These are phyloP conservation scores for Marronus borbonicus DNA, from an alignment of 2,888 invertebrate genomes.

Conservation along the genomic window DNA sequence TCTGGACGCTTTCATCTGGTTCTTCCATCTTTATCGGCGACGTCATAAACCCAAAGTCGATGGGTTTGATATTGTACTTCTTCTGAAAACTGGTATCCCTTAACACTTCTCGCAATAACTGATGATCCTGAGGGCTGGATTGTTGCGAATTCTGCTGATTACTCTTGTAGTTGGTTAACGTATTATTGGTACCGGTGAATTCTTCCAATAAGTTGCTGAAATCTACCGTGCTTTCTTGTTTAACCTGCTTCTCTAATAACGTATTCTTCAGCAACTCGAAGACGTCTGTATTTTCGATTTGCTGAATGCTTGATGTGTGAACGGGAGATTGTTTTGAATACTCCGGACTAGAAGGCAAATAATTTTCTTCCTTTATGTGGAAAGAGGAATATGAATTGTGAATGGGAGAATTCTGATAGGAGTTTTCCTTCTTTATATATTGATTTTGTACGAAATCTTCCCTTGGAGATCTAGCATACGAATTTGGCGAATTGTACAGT, in stretches of 20 bases:
- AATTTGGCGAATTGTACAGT: slow-evolving; percentile 70
- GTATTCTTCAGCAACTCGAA: slow-evolving; percentile 63
- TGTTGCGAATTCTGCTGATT: slow-evolving; percentile 41
- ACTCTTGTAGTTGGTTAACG: slow-evolving; percentile 24
- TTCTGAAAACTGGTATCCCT: slow-evolving; percentile 90
- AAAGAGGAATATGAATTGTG: slow-evolving; percentile 70
- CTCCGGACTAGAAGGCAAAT: slow-evolving; percentile 51
- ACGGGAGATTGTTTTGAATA: slow-evolving; percentile 55
- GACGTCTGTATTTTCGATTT: slow-evolving; percentile 61
- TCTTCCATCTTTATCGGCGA: slow-evolving; percentile 79
- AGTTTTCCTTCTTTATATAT: slow-evolving; percentile 72
- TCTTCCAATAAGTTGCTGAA: slow-evolving; percentile 75
- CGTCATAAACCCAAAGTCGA: slow-evolving; percentile 77
- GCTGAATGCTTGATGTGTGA: slow-evolving; percentile 72
- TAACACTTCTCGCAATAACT: slow-evolving; percentile 84
- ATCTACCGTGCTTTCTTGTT: slow-evolving; percentile 75
- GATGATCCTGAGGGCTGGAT: slow-evolving; percentile 75
- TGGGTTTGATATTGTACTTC: slow-evolving; percentile 85
- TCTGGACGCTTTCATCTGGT: slow-evolving; percentile 70
- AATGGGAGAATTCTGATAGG: slow-evolving; percentile 72
- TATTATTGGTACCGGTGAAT: neutral
- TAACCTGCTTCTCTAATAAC: slow-evolving; percentile 65
- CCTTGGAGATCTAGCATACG: slow-evolving; percentile 75
- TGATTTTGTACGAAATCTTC: slow-evolving; percentile 68
- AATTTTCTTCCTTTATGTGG: slow-evolving; percentile 69